A percentile compares a stretch with the other conserved stretches of the same genome.
Evolutionary conservation across 2,888 invertebrate species (phyloP).

Genomic region (Cylloceria caligata): DNA sequence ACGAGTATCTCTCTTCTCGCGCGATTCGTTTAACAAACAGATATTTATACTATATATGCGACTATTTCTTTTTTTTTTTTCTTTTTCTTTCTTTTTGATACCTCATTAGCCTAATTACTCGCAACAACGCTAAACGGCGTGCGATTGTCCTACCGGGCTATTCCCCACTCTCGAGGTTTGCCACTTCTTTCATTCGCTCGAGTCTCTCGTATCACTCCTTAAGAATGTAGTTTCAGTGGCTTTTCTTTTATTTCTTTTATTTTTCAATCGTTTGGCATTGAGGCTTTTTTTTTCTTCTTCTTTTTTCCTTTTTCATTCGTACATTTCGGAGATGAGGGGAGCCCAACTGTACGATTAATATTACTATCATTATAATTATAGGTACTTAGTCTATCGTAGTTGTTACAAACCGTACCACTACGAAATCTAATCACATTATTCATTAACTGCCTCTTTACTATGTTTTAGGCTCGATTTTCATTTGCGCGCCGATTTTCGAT

Average conservation of each 20-base stretch:
- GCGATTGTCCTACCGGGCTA: slow-evolving; percentile 77
- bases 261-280: slow-evolving; percentile 51
- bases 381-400: slow-evolving; percentile 62
- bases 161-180: slow-evolving; percentile 53
- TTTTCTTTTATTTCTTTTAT: slow-evolving; percentile 34
- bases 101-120: slow-evolving; percentile 58
- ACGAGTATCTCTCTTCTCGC: neutral
- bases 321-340: slow-evolving; percentile 56
- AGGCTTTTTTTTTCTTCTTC: no score
- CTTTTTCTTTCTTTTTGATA: slow-evolving; percentile 42
- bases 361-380: slow-evolving; percentile 48
- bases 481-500: slow-evolving; percentile 10
- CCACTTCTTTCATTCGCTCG: slow-evolving; percentile 44
- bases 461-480: slow-evolving; percentile 65
- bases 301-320: slow-evolving; percentile 34
- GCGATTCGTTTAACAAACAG: neutral
- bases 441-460: slow-evolving; percentile 67
- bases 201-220: slow-evolving; percentile 20
- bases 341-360: slow-evolving; percentile 60
- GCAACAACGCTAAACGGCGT: slow-evolving; percentile 68
- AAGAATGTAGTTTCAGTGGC: slow-evolving; percentile 34
- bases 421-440: slow-evolving; percentile 75
- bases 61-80: slow-evolving; percentile 24
- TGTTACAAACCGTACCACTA: slow-evolving; percentile 64
- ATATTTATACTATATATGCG: slow-evolving; percentile 22